phyloP scores from a whole-genome alignment of 2,797 vertebrate genomes.

The Phylloscopus collybita region DNA sequence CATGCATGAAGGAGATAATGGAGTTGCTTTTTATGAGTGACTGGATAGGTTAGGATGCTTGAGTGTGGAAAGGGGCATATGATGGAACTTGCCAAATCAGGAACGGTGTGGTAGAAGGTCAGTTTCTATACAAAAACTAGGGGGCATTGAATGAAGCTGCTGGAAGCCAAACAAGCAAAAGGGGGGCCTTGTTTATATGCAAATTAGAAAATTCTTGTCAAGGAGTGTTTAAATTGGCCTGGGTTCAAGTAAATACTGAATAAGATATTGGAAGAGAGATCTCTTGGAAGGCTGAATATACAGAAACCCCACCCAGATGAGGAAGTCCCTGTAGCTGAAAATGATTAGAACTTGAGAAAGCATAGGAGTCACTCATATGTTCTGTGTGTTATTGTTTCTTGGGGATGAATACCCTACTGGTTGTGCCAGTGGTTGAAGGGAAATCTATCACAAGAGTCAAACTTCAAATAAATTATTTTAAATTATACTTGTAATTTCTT shows the following conservation, averaged over 20 bases:
- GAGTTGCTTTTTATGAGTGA: neutral
- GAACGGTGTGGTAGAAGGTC: neutral
- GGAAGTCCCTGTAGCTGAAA: neutral
- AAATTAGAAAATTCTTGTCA: neutral
- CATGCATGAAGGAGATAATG: neutral
- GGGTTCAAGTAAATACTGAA: neutral
- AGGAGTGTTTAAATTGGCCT: neutral
- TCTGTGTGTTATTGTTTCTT: neutral
- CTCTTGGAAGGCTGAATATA: neutral
- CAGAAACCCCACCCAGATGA: neutral
- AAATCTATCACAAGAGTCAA: neutral
- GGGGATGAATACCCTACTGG: neutral
- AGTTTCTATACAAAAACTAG: neutral
- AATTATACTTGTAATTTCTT: neutral
- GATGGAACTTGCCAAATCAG: neutral
- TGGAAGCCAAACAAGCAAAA: neutral
- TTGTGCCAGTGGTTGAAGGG: neutral
- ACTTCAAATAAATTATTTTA: neutral
- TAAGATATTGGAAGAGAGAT: neutral
- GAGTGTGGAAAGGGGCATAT: neutral
- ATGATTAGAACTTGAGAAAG: neutral
- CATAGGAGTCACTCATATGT: rapidly evolving
- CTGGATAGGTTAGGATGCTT: neutral
- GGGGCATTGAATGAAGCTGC: neutral
- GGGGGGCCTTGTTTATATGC: rapidly evolving